phyloP scores from a whole-genome alignment of 2,797 vertebrate species.

The Sparidentex hasta region DNA sequence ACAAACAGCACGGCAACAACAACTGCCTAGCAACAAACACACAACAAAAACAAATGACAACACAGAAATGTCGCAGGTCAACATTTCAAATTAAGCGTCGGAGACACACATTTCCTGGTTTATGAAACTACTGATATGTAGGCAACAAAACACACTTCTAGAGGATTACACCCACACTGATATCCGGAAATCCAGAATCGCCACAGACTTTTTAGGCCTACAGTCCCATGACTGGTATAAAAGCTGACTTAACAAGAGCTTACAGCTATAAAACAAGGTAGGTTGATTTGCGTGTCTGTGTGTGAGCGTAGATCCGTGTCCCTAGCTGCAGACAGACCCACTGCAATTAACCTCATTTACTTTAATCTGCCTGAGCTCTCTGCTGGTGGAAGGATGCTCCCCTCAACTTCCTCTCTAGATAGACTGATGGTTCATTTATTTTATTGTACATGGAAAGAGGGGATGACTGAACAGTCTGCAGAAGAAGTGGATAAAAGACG shows the following conservation, averaged over 20 bases:
- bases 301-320: conserved; percentile 42
- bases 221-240: conserved; percentile 13
- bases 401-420: conserved; percentile 17
- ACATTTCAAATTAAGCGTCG: conserved; percentile 35
- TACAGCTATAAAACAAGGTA: conserved; percentile 51
- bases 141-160: background rate
- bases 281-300: conserved; percentile 47
- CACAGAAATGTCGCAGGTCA: conserved; percentile 9
- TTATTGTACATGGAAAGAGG: conserved; percentile 6
- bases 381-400: conserved; percentile 33
- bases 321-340: conserved; percentile 62
- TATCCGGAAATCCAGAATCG: conserved; percentile 6
- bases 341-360: conserved; percentile 80
- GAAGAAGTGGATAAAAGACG: background rate
- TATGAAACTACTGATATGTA: conserved; percentile 9
- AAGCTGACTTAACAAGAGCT: conserved; percentile 55
- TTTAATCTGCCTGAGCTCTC: conserved; percentile 54
- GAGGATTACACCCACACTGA: background rate
- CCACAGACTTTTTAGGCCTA: conserved; percentile 33
- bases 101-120: background rate
- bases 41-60: conserved; percentile 47
- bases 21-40: conserved; percentile 61
- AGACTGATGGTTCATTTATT: conserved; percentile 10
- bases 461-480: conserved; percentile 26
- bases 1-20: conserved; percentile 17